Conservation (phyloP, 2,888 invertebrate species). For the Himalopsyche japonica region DNA sequence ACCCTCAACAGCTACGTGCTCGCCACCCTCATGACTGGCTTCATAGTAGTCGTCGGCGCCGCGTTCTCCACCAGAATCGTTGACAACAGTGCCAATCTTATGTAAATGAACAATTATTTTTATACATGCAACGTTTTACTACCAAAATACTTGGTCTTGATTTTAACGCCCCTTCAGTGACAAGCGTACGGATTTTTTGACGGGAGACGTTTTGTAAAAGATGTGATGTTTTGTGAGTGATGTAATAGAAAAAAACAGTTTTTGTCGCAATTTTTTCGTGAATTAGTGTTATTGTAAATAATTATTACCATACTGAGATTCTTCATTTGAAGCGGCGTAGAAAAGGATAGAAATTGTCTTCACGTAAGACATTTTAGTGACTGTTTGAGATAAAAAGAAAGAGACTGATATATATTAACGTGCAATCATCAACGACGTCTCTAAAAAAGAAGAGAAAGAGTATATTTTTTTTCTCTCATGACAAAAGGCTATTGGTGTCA, state of each 20-base stretch:
- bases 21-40: slow-evolving; percentile 48
- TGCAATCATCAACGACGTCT: neutral
- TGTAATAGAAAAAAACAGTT: neutral
- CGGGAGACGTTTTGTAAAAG: neutral
- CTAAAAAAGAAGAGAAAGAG: neutral
- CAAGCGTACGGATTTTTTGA: neutral
- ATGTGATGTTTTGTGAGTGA: neutral
- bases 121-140: neutral
- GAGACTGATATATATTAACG: neutral
- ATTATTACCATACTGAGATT: neutral
- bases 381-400: neutral
- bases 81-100: slow-evolving; percentile 51
- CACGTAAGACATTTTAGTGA: neutral
- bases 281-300: neutral
- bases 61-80: slow-evolving; percentile 49
- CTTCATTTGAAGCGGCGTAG: neutral
- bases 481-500: neutral
- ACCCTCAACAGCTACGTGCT: slow-evolving; percentile 48
- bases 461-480: neutral
- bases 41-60: slow-evolving; percentile 46
- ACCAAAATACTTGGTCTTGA: neutral
- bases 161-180: neutral
- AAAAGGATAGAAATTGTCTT: neutral
- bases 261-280: neutral
- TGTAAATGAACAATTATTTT: slow-evolving; percentile 43